Base-by-base conservation (phyloP, 2,888 invertebrate species). In the Chloroclystis v-ata region DNA sequence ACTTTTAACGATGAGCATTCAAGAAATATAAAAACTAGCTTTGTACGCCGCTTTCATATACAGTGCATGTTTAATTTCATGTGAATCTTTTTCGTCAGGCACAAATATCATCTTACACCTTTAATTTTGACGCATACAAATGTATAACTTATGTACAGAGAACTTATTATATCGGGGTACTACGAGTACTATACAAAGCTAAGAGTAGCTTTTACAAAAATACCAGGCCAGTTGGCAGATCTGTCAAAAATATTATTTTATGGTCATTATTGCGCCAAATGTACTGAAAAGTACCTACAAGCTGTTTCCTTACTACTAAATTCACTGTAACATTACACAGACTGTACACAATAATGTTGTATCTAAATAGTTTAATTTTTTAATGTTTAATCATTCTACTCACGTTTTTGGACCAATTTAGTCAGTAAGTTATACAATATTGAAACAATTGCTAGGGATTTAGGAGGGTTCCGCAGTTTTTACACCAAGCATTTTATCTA, bases 1-100 rank as follows among this genome's bases (percentile, higher is more conserved):
- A 41, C 28, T 46, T 68, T 63, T 65, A 75, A 75, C 67, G 71
- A 68, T 75, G 72, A 75, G 75, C 51, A 65, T 63, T 71, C 55
- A 65, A 56, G 62, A 60, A 16, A 69, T 67, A 51, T 43, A 54
- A 73, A 69, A 72, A 65, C 60, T 57, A 63, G 63, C 63, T 62
- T 65, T 55, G 49, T 54, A 46, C 48, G 40, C 54, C 57, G 54
- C 53, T 37, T 52, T 47, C 56, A 58, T 60, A 25, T 60, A 60
- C 60, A 60, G 53, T 55, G 57, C 40, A 39, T 30, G 43, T 43
- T 42, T 28, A 13, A 39, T 42, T 45, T 50, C 9, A 29, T 49
- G 35, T 49, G 32, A 8, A 6, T 30, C 6, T 45, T 28, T 11
- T 37, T 56, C 64, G 61, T 65, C 56, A 72, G 72, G 72, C 71